phyloP scores from a whole-genome alignment of 2,888 invertebrate genomes.

The Troilus luridus region DNA sequence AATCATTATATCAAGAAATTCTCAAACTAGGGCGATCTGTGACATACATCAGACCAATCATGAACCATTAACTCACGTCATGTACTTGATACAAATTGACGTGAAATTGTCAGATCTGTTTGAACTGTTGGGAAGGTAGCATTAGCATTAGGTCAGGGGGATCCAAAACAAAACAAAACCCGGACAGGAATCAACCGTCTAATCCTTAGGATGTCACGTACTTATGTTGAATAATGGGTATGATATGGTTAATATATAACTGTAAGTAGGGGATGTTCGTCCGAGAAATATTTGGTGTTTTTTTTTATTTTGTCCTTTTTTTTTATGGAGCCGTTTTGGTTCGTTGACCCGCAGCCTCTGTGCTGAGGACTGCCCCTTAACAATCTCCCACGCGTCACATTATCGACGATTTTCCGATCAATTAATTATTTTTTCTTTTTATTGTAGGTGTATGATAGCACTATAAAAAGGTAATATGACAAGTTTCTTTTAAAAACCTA shows the following conservation, averaged over 20 bases:
- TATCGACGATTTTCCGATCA: not conserved
- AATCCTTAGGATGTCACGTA: slow-evolving; percentile 43
- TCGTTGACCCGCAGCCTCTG: not conserved
- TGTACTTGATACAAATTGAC: not conserved
- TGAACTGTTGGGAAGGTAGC: not conserved
- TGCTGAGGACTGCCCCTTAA: not conserved
- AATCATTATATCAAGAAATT: not conserved
- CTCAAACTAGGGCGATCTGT: not conserved
- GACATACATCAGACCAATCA: not conserved
- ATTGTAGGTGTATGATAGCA: not conserved
- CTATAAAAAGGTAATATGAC: not conserved
- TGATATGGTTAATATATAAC: slow-evolving; percentile 50
- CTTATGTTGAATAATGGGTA: slow-evolving; percentile 35
- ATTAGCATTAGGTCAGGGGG: not conserved
- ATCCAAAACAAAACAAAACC: not conserved
- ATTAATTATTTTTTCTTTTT: not conserved
- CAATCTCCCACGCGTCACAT: slow-evolving; percentile 27
- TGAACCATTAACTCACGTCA: not conserved
- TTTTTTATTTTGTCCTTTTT: slow-evolving; percentile 4
- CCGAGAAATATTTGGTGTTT: slow-evolving; percentile 37
- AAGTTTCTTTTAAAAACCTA: not conserved
- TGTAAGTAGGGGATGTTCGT: slow-evolving; percentile 42
- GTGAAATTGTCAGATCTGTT: not conserved
- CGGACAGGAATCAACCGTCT: not conserved
- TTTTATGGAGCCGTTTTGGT: not conserved